Base-by-base conservation (phyloP, 1,140 invertebrate species). In the Pseudobourletiella spinata region DNA sequence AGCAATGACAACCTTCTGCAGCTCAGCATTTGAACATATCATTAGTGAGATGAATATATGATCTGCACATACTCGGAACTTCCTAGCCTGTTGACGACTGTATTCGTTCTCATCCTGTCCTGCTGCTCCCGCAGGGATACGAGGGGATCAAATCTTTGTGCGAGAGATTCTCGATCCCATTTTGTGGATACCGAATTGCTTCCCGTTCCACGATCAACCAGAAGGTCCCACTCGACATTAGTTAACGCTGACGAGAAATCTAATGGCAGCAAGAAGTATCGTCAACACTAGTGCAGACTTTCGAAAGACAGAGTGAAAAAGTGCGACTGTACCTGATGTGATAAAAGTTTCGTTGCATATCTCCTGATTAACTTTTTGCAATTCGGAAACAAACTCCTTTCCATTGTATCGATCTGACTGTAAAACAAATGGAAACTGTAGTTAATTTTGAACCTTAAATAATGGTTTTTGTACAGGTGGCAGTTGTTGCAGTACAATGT, bases 61-160 rank as follows among this genome's bases (percentile, higher is more conserved):
- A 11, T 48, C 22, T 20, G 18, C 11, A 48, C 11, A 25, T 48
- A 22, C 46, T 20, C n/a, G 32, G 32, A n/a, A n/a, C n/a, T 39
- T 39, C n/a, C 32, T 39, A 39, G n/a, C n/a, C n/a, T n/a, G n/a
- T n/a, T n/a, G n/a, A n/a, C n/a, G n/a, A n/a, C n/a, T n/a, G n/a
- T n/a, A n/a, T n/a, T n/a, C n/a, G n/a, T n/a, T n/a, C n/a, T n/a
- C n/a, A n/a, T n/a, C n/a, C n/a, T n/a, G n/a, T n/a, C n/a, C n/a
- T n/a, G n/a, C n/a, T n/a, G n/a, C n/a, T 39, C 32, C 32, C n/a
- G 8, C 8, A n/a, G 20, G n/a, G 29, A 35, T 22, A 35, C 16
- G n/a, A 55, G 26, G 15, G 52, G 52, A 55, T 55, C 52, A 55
- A 55, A 55, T 6, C 20, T 55, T 39, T 55, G 52, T 20, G 30